A percentile compares a stretch with the other conserved stretches of the same genome.
phyloP scores from a whole-genome alignment of 1,140 invertebrate species.

The Zaprionus lachaisei region DNA sequence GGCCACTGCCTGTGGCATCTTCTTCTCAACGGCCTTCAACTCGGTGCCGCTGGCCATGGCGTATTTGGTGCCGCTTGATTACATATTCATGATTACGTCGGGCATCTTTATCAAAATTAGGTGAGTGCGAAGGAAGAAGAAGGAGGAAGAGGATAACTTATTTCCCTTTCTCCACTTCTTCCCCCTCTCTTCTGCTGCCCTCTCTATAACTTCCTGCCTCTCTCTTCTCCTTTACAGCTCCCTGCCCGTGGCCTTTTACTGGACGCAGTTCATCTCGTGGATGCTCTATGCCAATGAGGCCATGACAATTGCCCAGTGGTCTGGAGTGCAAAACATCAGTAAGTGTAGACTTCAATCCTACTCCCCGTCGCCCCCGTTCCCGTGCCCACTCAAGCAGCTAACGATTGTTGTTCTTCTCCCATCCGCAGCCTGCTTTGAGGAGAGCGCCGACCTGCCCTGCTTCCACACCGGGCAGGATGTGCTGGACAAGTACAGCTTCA shows the following conservation, averaged over 20 bases:
- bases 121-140: conserved; percentile 84
- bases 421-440: conserved; percentile 88
- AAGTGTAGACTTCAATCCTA: conserved; percentile 78
- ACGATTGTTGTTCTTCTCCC: background rate
- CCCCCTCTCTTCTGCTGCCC: background rate
- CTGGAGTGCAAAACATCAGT: conserved; percentile 91
- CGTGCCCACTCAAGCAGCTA: background rate
- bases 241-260: conserved; percentile 91
- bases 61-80: conserved; percentile 94
- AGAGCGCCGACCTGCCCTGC: conserved; percentile 87
- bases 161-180: background rate
- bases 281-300: conserved; percentile 96
- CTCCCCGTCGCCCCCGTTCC: background rate
- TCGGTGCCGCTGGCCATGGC: conserved; percentile 92
- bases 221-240: conserved; percentile 85
- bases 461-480: conserved; percentile 89
- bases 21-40: conserved; percentile 93
- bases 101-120: conserved; percentile 93
- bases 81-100: conserved; percentile 94
- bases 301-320: conserved; percentile 92
- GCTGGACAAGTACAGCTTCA: conserved; percentile 90
- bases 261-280: conserved; percentile 96
- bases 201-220: background rate
- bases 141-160: background rate
- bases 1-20: conserved; percentile 93